Base-by-base conservation (phyloP, 1,140 invertebrate genomes). In the Paracyclopina nana region DNA sequence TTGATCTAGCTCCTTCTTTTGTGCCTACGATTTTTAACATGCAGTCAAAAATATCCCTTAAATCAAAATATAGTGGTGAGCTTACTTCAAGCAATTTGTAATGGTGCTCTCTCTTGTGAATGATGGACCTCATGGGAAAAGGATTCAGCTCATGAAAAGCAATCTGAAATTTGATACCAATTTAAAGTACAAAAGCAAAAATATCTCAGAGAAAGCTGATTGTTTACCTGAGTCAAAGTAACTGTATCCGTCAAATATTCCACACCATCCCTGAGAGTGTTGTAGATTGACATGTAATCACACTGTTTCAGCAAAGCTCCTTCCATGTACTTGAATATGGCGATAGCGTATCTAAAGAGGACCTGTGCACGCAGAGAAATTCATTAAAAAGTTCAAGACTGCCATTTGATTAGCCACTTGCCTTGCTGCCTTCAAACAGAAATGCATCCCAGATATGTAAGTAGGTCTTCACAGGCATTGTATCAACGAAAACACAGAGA, bases 401-500 rank as follows among this genome's bases (percentile, higher is more conserved):
- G n/a, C n/a, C n/a, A n/a, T n/a, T n/a, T n/a, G n/a, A n/a, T n/a
- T n/a, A n/a, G n/a, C n/a, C n/a, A 2, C 34, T 38, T 58, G 70
- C 70, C 63, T 74, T 74, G 42, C 63, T 68, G 0, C 72, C 72
- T 59, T 74, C 72, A 57, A 64, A 69, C n/a, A 74, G 60, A 56
- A 73, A 73, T n/a, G 64, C 60, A 59, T 74, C 72, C 70, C 72
- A 74, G 18, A 74, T 68, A 24, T 64, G 60, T 12, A 74, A 62
- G 58, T 70, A 73, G 20, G 68, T 65, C 26, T 66, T 61, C 14
- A 65, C 62, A 3, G 66, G 67, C 27, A 74, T 61, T 52, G 65
- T 68, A 56, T 74, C 72, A 14, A 74, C 69, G 62, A 71, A 74
- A 14, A 72, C 56, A 14, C 72, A 74, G 5, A 74, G 57, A 60